Conservation (phyloP, 2,888 invertebrate genomes). For the Eristalis tenax region DNA sequence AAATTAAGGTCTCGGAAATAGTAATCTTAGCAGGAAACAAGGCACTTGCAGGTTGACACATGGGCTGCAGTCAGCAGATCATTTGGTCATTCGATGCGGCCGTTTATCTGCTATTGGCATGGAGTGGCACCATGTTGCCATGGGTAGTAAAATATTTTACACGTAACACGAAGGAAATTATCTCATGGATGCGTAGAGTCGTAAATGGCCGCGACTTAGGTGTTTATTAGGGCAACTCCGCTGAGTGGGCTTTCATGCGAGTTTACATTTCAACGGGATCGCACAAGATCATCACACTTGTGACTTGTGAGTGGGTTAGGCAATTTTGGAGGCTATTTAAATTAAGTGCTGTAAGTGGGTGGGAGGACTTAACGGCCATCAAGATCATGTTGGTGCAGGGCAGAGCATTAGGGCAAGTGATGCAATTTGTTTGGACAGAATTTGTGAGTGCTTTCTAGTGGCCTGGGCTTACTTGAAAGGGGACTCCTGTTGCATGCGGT, state of each 20-base stretch:
- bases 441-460: too few relatives aligned
- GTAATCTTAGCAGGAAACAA: conserved; percentile 49
- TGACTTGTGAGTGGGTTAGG: too few relatives aligned
- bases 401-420: too few relatives aligned
- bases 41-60: conserved; percentile 60
- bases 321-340: too few relatives aligned
- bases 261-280: too few relatives aligned
- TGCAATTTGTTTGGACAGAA: too few relatives aligned
- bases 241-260: neutral
- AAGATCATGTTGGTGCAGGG: too few relatives aligned
- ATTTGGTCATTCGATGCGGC: conserved; percentile 49
- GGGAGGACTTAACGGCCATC: too few relatives aligned
- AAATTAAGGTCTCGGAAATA: conserved; percentile 59
- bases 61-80: conserved; percentile 50
- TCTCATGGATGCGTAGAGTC: neutral
- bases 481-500: too few relatives aligned
- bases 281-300: too few relatives aligned
- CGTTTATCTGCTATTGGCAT: conserved; percentile 34
- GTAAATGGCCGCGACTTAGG: neutral
- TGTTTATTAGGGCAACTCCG: neutral
- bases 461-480: too few relatives aligned
- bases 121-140: neutral
- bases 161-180: neutral
- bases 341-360: too few relatives aligned
- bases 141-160: conserved; percentile 10